Percentiles rank a stretch among this genome's conserved stretches.
phyloP scores from a whole-genome alignment of 2,113 vertebrate genomes.

The Heteronetta atricapilla region DNA sequence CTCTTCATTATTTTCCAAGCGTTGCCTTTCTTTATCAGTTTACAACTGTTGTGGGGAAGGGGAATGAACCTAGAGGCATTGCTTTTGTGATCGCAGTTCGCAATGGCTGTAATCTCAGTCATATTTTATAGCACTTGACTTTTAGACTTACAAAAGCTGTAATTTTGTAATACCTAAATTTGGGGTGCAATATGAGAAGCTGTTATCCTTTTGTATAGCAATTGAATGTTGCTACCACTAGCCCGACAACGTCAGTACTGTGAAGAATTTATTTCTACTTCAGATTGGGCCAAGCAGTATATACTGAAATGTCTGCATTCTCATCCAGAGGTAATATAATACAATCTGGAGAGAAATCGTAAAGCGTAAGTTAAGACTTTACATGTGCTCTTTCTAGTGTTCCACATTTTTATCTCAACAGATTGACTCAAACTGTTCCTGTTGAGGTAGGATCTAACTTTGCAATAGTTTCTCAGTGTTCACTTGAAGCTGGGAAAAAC shows the following conservation, averaged over 20 bases:
- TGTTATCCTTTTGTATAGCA: not conserved
- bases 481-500: conserved; percentile 9
- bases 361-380: not conserved
- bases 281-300: not conserved
- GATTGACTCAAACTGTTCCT: not conserved
- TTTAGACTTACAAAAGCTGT: not conserved
- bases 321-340: not conserved
- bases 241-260: not conserved
- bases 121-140: not conserved
- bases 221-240: fast-evolving
- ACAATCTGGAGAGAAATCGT: not conserved
- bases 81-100: fast-evolving
- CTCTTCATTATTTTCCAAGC: not conserved
- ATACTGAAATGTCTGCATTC: not conserved
- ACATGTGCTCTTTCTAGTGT: not conserved
- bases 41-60: not conserved
- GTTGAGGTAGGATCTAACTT: not conserved
- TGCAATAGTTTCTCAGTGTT: not conserved
- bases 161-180: not conserved
- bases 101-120: not conserved
- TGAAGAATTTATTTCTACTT: conserved; percentile 13
- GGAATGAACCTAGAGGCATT: not conserved
- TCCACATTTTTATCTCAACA: not conserved
- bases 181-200: not conserved
- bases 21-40: not conserved